phyloP scores from a whole-genome alignment of 2,888 invertebrate species.

The Ophion ventricosus region DNA sequence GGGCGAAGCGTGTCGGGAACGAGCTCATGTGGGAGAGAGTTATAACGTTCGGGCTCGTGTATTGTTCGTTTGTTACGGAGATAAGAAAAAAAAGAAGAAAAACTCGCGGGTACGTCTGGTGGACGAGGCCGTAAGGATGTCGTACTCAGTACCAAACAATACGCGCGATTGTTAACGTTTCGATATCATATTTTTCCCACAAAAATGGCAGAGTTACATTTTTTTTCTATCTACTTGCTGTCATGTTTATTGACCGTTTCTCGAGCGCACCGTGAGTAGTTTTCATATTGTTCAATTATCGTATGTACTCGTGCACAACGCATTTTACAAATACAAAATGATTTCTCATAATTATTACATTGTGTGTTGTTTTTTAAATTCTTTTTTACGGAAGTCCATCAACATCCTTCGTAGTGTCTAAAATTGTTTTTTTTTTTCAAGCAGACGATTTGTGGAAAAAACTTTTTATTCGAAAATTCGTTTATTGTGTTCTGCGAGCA shows the following conservation, averaged over 20 bases:
- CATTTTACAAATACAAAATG: background rate
- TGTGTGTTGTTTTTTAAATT: background rate
- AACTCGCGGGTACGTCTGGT: slow-evolving; percentile 11
- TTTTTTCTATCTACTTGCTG: slow-evolving; percentile 2
- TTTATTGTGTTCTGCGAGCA: too few species aligned
- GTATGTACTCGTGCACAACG: background rate
- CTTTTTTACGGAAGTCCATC: too few species aligned
- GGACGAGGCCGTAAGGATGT: slow-evolving; percentile 9
- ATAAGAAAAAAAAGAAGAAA: slow-evolving; percentile 61
- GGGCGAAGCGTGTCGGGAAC: slow-evolving; percentile 49
- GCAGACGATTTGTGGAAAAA: too few species aligned
- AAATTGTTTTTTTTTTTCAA: background rate
- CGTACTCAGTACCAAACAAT: slow-evolving; percentile 14
- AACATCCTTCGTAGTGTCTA: background rate
- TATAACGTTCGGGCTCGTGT: slow-evolving; percentile 30
- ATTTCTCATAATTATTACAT: background rate
- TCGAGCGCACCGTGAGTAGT: slow-evolving; percentile 21
- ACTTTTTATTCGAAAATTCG: too few species aligned
- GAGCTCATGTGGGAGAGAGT: slow-evolving; percentile 17
- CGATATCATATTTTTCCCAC: slow-evolving; percentile 9
- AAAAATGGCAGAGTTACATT: slow-evolving; percentile 10
- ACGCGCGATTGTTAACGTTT: slow-evolving; percentile 2
- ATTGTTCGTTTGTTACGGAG: slow-evolving; percentile 68
- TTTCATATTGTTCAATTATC: background rate
- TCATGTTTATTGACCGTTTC: slow-evolving; percentile 6